phyloP scores from a whole-genome alignment of 2,888 invertebrate genomes.

The Diloba caeruleocephala region DNA sequence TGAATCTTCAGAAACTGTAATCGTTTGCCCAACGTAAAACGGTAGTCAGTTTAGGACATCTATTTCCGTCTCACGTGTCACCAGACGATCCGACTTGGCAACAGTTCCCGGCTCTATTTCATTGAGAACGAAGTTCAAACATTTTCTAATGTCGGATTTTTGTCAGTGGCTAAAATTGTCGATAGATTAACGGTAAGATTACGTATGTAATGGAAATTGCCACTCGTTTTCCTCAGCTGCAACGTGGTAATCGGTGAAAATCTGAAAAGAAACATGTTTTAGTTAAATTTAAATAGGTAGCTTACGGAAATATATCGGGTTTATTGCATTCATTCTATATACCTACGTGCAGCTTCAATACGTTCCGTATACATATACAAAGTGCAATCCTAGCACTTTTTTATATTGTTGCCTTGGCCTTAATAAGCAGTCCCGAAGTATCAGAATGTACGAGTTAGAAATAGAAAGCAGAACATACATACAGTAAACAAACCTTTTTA shows the following conservation, averaged over 20 bases:
- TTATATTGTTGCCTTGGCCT: constrained; percentile 12
- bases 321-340: too few species aligned
- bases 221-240: constrained; percentile 3
- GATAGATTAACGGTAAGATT: constrained; percentile 6
- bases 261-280: constrained; percentile 2
- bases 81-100: constrained; percentile 78
- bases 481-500: too few species aligned
- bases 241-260: not conserved
- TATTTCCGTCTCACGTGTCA: constrained; percentile 80
- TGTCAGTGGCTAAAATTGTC: constrained; percentile 51
- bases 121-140: constrained; percentile 80
- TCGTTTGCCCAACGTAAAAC: constrained; percentile 54
- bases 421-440: too few species aligned
- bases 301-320: too few species aligned
- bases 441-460: constrained; percentile 10
- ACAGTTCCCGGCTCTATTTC: constrained; percentile 70
- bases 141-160: constrained; percentile 61
- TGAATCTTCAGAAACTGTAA: constrained; percentile 50
- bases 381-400: too few species aligned
- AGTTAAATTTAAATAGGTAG: too few species aligned
- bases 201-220: constrained; percentile 18
- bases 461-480: constrained; percentile 28
- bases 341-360: too few species aligned
- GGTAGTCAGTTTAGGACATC: constrained; percentile 60
- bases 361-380: too few species aligned